Conservation (phyloP, 2,113 vertebrate species). For the Oncorhynchus keta region DNA sequence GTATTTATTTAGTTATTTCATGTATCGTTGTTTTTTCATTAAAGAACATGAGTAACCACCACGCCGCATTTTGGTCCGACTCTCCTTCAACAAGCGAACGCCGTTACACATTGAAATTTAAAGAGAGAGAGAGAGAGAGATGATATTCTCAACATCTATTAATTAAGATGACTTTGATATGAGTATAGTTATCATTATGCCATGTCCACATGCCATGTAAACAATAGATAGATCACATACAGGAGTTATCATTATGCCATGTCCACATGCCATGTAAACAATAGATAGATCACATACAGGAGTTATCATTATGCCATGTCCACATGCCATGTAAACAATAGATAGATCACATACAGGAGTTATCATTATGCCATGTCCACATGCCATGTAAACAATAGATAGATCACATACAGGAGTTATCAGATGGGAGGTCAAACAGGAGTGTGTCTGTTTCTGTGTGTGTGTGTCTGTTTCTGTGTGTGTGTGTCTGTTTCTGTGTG, state of each 20-base stretch:
- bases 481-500: too few species aligned
- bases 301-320: neutral
- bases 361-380: neutral
- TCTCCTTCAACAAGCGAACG: too few species aligned
- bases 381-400: constrained; percentile 4
- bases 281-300: neutral
- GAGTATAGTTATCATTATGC: neutral
- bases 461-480: too few species aligned
- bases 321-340: constrained; percentile 4
- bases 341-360: neutral
- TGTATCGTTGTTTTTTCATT: too few species aligned
- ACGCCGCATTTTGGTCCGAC: too few species aligned
- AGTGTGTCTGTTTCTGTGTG: neutral
- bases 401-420: neutral
- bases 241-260: neutral
- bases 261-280: constrained; percentile 1
- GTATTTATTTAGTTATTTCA: too few species aligned
- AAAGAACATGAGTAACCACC: too few species aligned
- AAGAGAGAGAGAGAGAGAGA: too few species aligned
- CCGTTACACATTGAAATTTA: too few species aligned
- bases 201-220: neutral
- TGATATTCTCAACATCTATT: neutral
- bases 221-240: neutral
- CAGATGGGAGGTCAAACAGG: neutral
- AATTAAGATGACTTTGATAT: constrained; percentile 26